Conservation (phyloP, 1,140 invertebrate species). For the Temnothorax nylanderi region DNA sequence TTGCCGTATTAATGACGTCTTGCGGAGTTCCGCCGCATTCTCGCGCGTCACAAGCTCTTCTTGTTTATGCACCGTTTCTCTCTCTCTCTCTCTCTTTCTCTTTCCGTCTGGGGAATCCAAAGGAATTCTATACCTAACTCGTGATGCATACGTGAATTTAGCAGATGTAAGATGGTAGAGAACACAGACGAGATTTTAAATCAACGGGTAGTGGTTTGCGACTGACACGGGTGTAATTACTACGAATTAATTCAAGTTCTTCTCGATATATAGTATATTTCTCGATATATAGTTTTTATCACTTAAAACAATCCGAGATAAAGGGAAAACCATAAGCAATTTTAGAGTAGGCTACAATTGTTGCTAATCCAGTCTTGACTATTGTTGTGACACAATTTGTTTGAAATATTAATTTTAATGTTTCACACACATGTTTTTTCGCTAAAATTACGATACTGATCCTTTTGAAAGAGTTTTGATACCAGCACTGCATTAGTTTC, state of each 20-base stretch:
- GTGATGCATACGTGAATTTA: not conserved
- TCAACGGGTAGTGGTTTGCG: not conserved
- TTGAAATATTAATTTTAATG: not conserved
- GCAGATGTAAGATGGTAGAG: not conserved
- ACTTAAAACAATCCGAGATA: not conserved
- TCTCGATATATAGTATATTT: not conserved
- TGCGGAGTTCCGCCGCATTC: not conserved
- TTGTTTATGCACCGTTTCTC: constrained; percentile 34
- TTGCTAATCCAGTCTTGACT: not conserved
- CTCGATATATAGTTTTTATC: not conserved
- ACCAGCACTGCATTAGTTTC: not conserved
- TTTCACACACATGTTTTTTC: not conserved
- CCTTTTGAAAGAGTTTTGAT: not conserved
- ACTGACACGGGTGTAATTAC: not conserved
- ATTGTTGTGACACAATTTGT: not conserved
- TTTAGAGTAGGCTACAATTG: not conserved
- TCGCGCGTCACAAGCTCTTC: not conserved
- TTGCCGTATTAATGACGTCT: constrained; percentile 43
- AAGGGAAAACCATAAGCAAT: not conserved
- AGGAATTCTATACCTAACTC: constrained; percentile 31
- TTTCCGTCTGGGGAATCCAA: constrained; percentile 14
- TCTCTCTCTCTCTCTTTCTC: not conserved
- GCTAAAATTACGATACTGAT: not conserved
- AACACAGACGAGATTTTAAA: not conserved
- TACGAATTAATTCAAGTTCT: not conserved